phyloP scores from a whole-genome alignment of 2,797 vertebrate species.

The Molossus alvarezi region DNA sequence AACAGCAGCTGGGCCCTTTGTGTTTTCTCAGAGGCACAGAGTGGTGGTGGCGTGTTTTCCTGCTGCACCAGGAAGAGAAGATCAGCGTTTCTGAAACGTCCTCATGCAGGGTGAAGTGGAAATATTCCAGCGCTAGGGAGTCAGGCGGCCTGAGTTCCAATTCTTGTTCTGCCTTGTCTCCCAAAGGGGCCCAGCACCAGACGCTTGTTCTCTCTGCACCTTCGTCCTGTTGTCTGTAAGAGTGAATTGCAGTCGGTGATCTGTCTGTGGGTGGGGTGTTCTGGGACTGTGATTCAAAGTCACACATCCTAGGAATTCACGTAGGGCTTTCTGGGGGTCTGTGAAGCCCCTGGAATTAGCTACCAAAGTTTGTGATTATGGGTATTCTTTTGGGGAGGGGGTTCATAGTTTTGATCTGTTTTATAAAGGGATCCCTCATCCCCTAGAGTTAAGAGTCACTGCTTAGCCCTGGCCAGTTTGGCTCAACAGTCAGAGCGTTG shows the following conservation, averaged over 20 bases:
- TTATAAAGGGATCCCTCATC: not conserved
- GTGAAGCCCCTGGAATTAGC: not conserved
- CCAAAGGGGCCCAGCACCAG: not conserved
- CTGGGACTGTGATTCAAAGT: not conserved
- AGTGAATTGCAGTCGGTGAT: not conserved
- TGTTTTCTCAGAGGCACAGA: slow-evolving; percentile 76
- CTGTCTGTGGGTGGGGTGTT: not conserved
- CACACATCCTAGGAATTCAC: not conserved
- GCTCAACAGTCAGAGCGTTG: too few species aligned
- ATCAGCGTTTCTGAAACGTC: slow-evolving; percentile 81
- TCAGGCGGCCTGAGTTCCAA: slow-evolving; percentile 55
- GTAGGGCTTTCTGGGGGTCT: not conserved
- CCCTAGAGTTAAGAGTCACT: not conserved
- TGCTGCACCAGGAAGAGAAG: slow-evolving; percentile 66
- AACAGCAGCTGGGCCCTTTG: slow-evolving; percentile 84
- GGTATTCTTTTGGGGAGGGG: not conserved
- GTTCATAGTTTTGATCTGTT: not conserved
- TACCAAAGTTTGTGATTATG: not conserved
- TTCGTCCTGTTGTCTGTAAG: not conserved
- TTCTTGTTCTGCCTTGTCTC: not conserved
- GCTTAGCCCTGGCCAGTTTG: not conserved
- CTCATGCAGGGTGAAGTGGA: slow-evolving; percentile 83
- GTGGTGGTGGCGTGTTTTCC: slow-evolving; percentile 48
- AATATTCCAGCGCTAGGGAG: slow-evolving; percentile 70
- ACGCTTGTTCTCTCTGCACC: too few species aligned